phyloP scores from a whole-genome alignment of 2,113 vertebrate genomes.

The Crotophaga sulcirostris region DNA sequence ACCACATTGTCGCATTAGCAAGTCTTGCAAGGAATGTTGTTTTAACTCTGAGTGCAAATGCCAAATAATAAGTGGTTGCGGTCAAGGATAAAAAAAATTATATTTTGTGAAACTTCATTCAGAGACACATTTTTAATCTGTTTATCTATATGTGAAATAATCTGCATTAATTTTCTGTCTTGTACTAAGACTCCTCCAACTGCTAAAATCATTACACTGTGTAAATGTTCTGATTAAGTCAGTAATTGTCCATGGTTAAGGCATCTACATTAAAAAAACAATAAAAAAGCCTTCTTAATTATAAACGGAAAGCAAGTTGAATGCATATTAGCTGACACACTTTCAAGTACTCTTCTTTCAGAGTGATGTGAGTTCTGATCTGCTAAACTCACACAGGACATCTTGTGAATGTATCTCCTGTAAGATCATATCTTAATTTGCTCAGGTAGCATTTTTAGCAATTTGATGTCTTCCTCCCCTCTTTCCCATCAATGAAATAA shows the following conservation, averaged over 20 bases:
- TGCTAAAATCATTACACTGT: neutral
- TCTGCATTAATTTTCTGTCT: neutral
- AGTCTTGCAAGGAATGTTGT: neutral
- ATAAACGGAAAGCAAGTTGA: constrained; percentile 6
- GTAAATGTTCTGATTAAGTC: neutral
- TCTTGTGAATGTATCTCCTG: constrained; percentile 5
- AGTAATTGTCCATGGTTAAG: neutral
- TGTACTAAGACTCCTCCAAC: neutral
- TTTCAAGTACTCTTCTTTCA: neutral
- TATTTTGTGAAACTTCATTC: neutral
- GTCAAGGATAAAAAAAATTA: neutral
- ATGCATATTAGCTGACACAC: neutral
- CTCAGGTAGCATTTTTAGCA: constrained; percentile 16
- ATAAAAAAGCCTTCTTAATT: neutral
- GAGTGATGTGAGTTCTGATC: constrained; percentile 1
- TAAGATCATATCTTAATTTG: constrained; percentile 53
- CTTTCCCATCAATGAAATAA: constrained; percentile 46
- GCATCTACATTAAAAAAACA: neutral
- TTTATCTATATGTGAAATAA: neutral
- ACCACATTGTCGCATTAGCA: neutral
- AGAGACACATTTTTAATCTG: neutral
- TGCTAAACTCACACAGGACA: neutral
- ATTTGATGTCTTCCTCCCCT: constrained; percentile 38
- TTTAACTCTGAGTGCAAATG: neutral
- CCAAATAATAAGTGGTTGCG: neutral